A percentile compares a stretch with the other conserved stretches of the same genome.
Conservation (phyloP, 30 jellyfish, hydroid and myxozoan genomes). For the Aurelia aurita complex sp. Pacific region DNA sequence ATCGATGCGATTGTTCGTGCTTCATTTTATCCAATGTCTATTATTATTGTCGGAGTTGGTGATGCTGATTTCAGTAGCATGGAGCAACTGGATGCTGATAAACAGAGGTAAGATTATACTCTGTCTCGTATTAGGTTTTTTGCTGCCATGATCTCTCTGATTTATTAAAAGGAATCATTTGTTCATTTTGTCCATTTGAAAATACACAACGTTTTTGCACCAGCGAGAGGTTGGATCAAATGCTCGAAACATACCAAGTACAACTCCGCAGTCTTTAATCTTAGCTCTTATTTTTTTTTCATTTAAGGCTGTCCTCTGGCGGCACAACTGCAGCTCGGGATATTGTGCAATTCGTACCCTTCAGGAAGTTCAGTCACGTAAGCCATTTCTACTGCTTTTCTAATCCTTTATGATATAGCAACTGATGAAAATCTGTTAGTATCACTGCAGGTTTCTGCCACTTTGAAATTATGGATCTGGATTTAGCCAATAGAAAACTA, state of each 20-base stretch:
- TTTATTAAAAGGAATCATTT: no score
- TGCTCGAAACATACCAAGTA: background rate
- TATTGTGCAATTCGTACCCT: slow-evolving; percentile 94
- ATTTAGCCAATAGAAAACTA: no score
- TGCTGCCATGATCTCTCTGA: no score
- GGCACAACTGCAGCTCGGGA: slow-evolving; percentile 86
- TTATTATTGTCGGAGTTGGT: slow-evolving; percentile 94
- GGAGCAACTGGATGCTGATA: slow-evolving; percentile 87
- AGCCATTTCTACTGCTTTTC: background rate
- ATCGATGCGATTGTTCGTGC: slow-evolving; percentile 83
- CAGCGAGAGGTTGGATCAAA: background rate
- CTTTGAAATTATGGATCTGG: no score
- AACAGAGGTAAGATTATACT: slow-evolving; percentile 31
- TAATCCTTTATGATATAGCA: no score
- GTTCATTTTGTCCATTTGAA: no score
- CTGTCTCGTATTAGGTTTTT: background rate
- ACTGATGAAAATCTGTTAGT: no score
- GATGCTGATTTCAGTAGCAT: slow-evolving; percentile 77
- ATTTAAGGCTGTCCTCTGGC: slow-evolving; percentile 45
- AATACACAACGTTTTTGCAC: no score
- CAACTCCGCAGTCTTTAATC: no score
- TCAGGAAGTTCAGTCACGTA: slow-evolving; percentile 73
- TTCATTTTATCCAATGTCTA: slow-evolving; percentile 81
- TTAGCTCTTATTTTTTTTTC: background rate
- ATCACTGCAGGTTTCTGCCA: no score